Base-by-base conservation (phyloP, 2,888 invertebrate species). In the Stenodera caucasica region DNA sequence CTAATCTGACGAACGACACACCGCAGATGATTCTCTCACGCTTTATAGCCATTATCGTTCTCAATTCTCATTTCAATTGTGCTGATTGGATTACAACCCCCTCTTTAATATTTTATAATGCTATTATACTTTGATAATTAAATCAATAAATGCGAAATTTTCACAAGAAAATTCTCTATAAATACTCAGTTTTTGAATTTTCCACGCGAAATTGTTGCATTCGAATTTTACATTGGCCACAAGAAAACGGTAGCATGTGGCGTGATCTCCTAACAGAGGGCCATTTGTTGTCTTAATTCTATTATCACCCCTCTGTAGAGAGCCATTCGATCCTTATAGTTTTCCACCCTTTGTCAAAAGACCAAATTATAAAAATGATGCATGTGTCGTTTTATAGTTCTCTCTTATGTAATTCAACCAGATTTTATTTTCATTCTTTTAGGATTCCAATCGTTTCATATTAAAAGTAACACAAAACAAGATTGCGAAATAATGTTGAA, bases 271-370 rank as follows among this genome's bases (percentile, higher is more conserved):
- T 76, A 70, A 72, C 74, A 72, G 71, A 72, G 73, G 73, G 75
- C 77, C 78, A 79, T 79, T 79, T 77, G 77, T 76, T 73, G 76
- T 73, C 77, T 75, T 79, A 79, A 79, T 78, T 79, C 76, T 78
- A 79, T 79, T 79, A 78, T 70, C 76, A 73, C 78, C 78, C 79
- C 75, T 70, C 73, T 74, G 67, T 56, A 58, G 49, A 29, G 58
- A 51, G 64, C 63, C 63, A 63, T 58, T 61, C 64, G 58, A 61
- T 61, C 58, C 59, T 59, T 45, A 32, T 35, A 45, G 21, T 30
- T 15, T 29, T 18, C 45, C 37, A 50, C 53, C 64, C 55, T 58
- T 58, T 64, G 59, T 64, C 64, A 59, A 57, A 60, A 60, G 61
- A 50, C 40, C 57, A 57, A 64, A 64, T 64, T 59, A 61, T 59